Percentiles rank a stretch among this genome's conserved stretches.
phyloP scores from a whole-genome alignment of 1,140 invertebrate species.

The Drosophila trapezifrons region DNA sequence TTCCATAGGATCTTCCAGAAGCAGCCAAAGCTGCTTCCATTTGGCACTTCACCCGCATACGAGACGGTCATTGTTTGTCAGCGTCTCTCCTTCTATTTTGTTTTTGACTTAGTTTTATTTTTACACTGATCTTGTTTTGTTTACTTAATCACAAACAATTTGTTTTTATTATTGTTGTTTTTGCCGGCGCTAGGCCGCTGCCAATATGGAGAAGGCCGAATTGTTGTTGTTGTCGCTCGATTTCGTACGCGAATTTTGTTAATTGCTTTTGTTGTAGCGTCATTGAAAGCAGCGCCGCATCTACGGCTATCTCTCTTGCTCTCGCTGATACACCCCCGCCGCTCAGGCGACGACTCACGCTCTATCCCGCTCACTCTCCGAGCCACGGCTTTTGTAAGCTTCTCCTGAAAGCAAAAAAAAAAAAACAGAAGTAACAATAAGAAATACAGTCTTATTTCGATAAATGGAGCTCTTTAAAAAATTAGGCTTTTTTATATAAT shows the following conservation, averaged over 20 bases:
- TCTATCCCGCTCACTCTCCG: constrained; percentile 19
- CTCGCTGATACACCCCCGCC: constrained; percentile 15
- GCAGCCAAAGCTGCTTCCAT: constrained; percentile 94
- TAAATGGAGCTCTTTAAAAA: background rate
- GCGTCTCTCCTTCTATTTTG: background rate
- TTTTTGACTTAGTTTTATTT: constrained; percentile 32
- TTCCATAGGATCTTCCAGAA: constrained; percentile 94
- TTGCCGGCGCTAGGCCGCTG: constrained; percentile 42
- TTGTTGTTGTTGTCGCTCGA: constrained; percentile 25
- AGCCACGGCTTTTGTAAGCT: constrained; percentile 10
- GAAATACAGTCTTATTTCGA: background rate
- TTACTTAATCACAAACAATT: constrained; percentile 43
- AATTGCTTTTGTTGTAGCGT: constrained; percentile 44
- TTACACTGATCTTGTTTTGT: constrained; percentile 30
- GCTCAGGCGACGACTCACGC: background rate
- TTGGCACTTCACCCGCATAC: constrained; percentile 94
- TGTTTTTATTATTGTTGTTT: constrained; percentile 28
- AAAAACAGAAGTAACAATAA: constrained; percentile 1
- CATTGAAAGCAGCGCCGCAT: constrained; percentile 62
- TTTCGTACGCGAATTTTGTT: constrained; percentile 61
- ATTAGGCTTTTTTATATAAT: too few relatives aligned
- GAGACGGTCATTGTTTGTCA: constrained; percentile 90
- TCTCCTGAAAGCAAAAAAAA: constrained; percentile 36
- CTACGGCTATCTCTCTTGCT: constrained; percentile 20
- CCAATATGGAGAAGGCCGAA: constrained; percentile 49